Percentiles rank a stretch among this genome's conserved stretches.
Conservation (phyloP, 2,113 vertebrate species). For the Peucedramus taeniatus region DNA sequence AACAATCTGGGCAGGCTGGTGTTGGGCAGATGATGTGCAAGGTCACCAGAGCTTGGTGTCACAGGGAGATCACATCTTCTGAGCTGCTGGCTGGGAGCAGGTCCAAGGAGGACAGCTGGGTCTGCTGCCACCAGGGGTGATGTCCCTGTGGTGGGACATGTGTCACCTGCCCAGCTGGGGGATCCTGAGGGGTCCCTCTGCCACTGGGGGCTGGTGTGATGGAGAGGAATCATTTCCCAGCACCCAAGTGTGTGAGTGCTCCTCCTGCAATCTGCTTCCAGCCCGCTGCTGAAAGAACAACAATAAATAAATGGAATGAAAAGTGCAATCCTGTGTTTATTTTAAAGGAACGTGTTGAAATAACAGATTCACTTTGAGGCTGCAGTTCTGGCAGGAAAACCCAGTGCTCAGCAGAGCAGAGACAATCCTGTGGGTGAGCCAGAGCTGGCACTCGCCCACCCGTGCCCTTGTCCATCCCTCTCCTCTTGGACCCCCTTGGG, state of each 20-base stretch:
- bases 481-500: not conserved
- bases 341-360: slow-evolving; percentile 27
- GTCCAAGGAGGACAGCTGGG: not conserved
- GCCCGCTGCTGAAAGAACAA: not conserved
- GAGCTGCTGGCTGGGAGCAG: not conserved
- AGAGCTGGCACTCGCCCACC: not conserved
- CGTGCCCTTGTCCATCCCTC: accelerated
- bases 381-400: slow-evolving; percentile 17
- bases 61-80: accelerated
- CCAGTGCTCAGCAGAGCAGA: not conserved
- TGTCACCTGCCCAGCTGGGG: not conserved
- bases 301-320: slow-evolving; percentile 29
- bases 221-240: not conserved
- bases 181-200: not conserved
- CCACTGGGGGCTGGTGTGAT: not conserved
- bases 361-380: slow-evolving; percentile 34
- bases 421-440: not conserved
- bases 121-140: not conserved
- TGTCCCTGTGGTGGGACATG: accelerated
- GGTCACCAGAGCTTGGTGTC: not conserved
- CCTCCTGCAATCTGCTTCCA: not conserved
- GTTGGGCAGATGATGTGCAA: not conserved
- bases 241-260: not conserved
- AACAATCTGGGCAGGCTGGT: not conserved
- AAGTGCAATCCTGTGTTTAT: slow-evolving; percentile 21